Evolutionary conservation across 1,140 invertebrate genomes (phyloP).

Genomic region (Macrobrachium rosenbergii): DNA sequence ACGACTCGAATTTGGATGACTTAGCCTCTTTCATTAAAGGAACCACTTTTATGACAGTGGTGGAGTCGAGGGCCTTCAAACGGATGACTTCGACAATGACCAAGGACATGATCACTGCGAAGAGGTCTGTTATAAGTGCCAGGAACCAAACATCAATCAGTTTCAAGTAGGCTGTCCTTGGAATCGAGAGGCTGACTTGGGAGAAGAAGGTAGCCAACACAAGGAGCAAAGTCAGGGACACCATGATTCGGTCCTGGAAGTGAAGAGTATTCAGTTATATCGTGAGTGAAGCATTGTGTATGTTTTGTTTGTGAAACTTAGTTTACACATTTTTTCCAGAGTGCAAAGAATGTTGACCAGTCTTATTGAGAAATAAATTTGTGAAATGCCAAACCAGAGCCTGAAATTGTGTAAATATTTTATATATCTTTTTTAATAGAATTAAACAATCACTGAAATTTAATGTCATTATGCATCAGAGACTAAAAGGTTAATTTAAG

Average conservation of each 20-base stretch:
- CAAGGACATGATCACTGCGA: conserved; percentile 50
- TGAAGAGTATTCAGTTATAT: not conserved
- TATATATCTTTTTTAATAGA: too few relatives aligned
- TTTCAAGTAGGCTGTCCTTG: conserved; percentile 62
- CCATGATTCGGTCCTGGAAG: conserved; percentile 64
- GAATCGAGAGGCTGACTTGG: conserved; percentile 56
- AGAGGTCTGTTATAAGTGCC: conserved; percentile 44
- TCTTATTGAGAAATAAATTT: not conserved
- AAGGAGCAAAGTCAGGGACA: conserved; percentile 56
- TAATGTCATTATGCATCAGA: too few relatives aligned
- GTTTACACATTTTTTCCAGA: not conserved
- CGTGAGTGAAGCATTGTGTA: too few relatives aligned
- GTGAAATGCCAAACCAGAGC: not conserved
- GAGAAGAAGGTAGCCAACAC: conserved; percentile 63
- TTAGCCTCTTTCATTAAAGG: not conserved
- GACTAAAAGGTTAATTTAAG: too few relatives aligned
- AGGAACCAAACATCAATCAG: conserved; percentile 63
- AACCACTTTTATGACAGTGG: not conserved
- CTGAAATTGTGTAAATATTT: too few relatives aligned
- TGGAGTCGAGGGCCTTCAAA: not conserved
- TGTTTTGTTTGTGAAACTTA: not conserved
- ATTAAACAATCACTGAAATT: too few relatives aligned
- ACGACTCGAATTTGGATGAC: not conserved
- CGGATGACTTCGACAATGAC: conserved; percentile 30
- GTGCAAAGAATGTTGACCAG: not conserved